phyloP scores from a whole-genome alignment of 1,140 invertebrate genomes.

The Diachasma alloeum region DNA sequence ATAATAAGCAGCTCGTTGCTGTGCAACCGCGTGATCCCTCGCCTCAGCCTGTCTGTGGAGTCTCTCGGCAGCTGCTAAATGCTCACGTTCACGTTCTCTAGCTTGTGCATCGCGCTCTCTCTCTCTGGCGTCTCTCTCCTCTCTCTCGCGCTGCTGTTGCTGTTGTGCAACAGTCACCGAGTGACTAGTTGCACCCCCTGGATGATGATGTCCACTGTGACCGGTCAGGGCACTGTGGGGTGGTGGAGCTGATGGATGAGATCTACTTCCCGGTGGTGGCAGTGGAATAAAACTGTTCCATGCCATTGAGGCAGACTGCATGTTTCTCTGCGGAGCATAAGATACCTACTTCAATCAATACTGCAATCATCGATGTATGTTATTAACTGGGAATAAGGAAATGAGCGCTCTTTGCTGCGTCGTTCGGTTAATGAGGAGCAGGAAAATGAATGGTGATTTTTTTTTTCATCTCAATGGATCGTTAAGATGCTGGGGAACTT shows the following conservation, averaged over 20 bases:
- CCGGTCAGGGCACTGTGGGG: conserved; percentile 22
- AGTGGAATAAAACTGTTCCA: conserved; percentile 59
- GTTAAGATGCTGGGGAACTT: not conserved
- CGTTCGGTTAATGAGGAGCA: not conserved
- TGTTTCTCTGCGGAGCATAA: conserved; percentile 61
- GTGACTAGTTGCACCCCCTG: conserved; percentile 3
- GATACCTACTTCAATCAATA: conserved; percentile 64
- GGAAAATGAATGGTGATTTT: not conserved
- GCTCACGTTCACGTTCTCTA: conserved; percentile 46
- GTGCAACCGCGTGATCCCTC: conserved; percentile 51
- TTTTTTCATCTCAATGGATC: not conserved
- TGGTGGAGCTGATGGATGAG: conserved; percentile 44
- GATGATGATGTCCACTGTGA: conserved; percentile 39
- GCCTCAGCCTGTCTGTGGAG: conserved; percentile 52
- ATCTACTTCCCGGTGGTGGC: conserved; percentile 52
- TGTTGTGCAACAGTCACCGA: conserved; percentile 49
- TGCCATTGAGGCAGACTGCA: conserved; percentile 56
- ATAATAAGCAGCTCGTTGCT: conserved; percentile 55
- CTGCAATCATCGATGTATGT: conserved; percentile 31
- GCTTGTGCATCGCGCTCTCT: conserved; percentile 35
- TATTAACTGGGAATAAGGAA: conserved; percentile 11
- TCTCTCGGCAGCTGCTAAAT: conserved; percentile 49
- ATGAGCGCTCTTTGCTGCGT: not conserved
- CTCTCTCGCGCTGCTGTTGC: conserved; percentile 55
- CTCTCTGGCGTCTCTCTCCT: conserved; percentile 52